Evolutionary conservation across 1,140 invertebrate genomes (phyloP), one percentile per base, ranked within the genome.

Genomic region (Drosophila pectinifera): DNA sequence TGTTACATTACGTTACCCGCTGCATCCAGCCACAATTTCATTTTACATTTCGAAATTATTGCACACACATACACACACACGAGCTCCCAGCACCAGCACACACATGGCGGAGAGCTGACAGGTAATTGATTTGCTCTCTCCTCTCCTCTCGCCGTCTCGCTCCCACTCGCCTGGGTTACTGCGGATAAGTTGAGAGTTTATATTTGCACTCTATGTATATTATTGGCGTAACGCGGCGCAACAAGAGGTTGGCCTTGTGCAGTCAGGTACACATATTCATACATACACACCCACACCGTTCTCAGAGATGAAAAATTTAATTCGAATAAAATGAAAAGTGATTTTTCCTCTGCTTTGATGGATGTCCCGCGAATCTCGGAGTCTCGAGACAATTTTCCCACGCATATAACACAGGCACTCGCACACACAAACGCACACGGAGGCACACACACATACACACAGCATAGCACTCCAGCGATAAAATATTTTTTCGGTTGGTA

Each of bases 181-280:
- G 18, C 16, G 49, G 67, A 55, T 55, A 70, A 70, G 64, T 70
- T 70, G 67, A 70, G 67, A 70, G 67, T 70, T 70, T 70, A 70
- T 70, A 70, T 70, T 70, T 70, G 67, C 67, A 70, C 67, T 70
- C 42, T 43, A 75, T 79, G 62, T 68, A 55, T 68, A 59, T 57
- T 61, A 51, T 80, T 57, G 43, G 48, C 42, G 58, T 77, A 53
- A 81, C 72, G 75, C 79, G 73, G 84, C 84, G 83, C 84, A 89
- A 86, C 82, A 86, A 88, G 83, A 88, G 84, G 83, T 88, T 86
- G 83, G 65, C 78, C 78, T 76, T 77, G 74, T 76, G 77, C 63
- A 89, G 59, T 72, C 64, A 64, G 73, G 68, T 62, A 78, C 75
- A 78, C 65, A 78, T 36, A 78, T 41, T 51, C 49, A 69, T 41